A percentile compares a stretch with the other conserved stretches of the same genome.
phyloP scores from a whole-genome alignment of 1,140 invertebrate species.

The Drosophila yakuba region DNA sequence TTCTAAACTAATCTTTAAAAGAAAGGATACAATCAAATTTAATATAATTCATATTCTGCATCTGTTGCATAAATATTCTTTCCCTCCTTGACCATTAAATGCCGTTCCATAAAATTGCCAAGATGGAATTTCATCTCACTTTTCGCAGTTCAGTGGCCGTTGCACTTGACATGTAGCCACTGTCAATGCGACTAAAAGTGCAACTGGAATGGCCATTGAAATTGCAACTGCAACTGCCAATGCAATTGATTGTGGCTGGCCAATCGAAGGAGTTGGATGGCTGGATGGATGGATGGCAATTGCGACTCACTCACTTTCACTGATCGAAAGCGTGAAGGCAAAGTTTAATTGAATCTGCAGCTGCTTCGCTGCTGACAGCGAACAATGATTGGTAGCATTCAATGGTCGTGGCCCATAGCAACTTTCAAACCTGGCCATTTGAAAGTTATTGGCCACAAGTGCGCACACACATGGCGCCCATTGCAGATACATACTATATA shows the following conservation, averaged over 20 bases:
- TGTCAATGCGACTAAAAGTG: conserved; percentile 30
- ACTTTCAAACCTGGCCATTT: conserved; percentile 78
- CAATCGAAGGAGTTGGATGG: conserved; percentile 22
- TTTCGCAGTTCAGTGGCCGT: conserved; percentile 60
- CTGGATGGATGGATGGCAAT: conserved; percentile 1
- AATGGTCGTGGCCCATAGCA: conserved; percentile 57
- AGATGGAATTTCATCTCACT: conserved; percentile 19
- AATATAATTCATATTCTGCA: neutral
- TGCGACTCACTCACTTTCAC: conserved; percentile 63
- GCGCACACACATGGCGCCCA: conserved; percentile 29
- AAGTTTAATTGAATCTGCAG: conserved; percentile 78
- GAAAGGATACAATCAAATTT: too few relatives aligned
- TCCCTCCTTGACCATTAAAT: neutral
- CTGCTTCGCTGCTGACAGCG: conserved; percentile 30
- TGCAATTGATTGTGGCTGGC: conserved; percentile 45
- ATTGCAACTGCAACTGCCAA: conserved; percentile 24
- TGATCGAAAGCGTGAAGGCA: conserved; percentile 78
- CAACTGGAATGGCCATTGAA: conserved; percentile 15
- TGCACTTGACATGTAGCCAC: conserved; percentile 66
- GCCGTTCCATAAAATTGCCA: conserved; percentile 11
- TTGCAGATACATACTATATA: conserved; percentile 18
- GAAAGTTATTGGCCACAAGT: conserved; percentile 75
- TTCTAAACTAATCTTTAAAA: too few relatives aligned
- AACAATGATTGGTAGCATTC: conserved; percentile 72
- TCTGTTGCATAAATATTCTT: neutral